Base-by-base conservation (phyloP, 1,140 invertebrate species). In the Spodoptera frugiperda region DNA sequence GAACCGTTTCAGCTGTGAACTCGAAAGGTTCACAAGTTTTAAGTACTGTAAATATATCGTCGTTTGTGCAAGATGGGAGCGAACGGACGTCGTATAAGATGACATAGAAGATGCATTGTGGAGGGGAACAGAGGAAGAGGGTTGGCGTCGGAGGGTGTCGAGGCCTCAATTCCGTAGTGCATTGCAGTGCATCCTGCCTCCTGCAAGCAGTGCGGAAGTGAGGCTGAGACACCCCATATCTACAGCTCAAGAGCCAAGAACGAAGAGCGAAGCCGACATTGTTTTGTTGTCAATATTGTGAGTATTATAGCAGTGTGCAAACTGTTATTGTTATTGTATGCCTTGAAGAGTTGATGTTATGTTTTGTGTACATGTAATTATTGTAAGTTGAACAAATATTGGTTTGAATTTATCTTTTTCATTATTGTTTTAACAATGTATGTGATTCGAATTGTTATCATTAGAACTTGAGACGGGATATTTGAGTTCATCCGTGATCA, bases 171-270 rank as follows among this genome's bases (percentile, higher is more conserved):
- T 97, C 97, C 97, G 97, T 97, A 97, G 97, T 98, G 97, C 97
- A 98, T 98, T 98, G 97, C 97, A 98, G 97, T 97, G 96, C 96
- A 95, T 95, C 92, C 86, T 94, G 95, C 94, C 94, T 88, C 95
- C 97, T 97, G 97, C 97, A 97, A 97, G 97, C 97, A 97, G 96
- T 97, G 97, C 96, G 97, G 97, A 97, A 97, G 96, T 97, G 97
- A 97, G 96, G 96, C 89, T 95, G 87, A 94, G 95, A 91, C 89
- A 93, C 89, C 89, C 88, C 84, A 89, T 90, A 83, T 75, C 89
- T 65, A 86, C 91, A 65, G 76, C 59, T 77, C 77, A 65, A 73
- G 49, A 59, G 55, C 33, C 79, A 77, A 48, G 39, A 2, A 6
- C 10, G 19, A 51, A 48, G 17, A 6, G n/a, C n/a, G n/a, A n/a